Evolutionary conservation across 2,888 invertebrate genomes (phyloP).

Genomic region (Deilephila porcellus): DNA sequence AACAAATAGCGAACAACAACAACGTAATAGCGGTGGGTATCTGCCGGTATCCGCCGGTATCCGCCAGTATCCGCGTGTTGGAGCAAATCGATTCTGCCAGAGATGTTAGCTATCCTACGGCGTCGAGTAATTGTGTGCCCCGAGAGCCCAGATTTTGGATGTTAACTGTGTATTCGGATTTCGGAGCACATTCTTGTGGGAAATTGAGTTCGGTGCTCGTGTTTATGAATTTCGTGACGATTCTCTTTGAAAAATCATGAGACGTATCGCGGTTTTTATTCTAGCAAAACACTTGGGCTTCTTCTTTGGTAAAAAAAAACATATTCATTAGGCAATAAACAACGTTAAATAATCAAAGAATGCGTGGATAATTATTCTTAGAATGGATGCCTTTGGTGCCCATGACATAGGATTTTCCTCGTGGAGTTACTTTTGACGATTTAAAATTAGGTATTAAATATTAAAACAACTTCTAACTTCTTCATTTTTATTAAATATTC

Average conservation of each 20-base stretch:
- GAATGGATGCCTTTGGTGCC: too few relatives aligned
- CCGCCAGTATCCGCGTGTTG: background rate
- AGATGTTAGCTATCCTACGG: background rate
- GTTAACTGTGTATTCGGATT: background rate
- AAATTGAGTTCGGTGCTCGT: background rate
- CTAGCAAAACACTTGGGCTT: too few relatives aligned
- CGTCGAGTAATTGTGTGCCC: background rate
- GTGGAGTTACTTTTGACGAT: too few relatives aligned
- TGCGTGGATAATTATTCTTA: too few relatives aligned
- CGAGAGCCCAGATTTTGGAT: background rate
- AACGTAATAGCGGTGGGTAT: background rate
- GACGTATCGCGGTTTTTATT: too few relatives aligned
- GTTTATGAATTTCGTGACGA: background rate
- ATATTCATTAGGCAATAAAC: too few relatives aligned
- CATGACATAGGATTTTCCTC: too few relatives aligned
- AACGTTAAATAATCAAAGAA: too few relatives aligned
- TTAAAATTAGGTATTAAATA: too few relatives aligned
- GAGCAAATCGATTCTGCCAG: background rate
- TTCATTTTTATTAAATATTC: too few relatives aligned
- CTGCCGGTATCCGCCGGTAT: background rate
- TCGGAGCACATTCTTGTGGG: background rate
- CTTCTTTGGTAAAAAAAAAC: too few relatives aligned
- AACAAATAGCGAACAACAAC: constrained; percentile 1
- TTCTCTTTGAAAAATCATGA: background rate
- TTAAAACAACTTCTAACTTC: too few relatives aligned